phyloP scores from a whole-genome alignment of 2,797 vertebrate genomes.

The Vultur gryphus region DNA sequence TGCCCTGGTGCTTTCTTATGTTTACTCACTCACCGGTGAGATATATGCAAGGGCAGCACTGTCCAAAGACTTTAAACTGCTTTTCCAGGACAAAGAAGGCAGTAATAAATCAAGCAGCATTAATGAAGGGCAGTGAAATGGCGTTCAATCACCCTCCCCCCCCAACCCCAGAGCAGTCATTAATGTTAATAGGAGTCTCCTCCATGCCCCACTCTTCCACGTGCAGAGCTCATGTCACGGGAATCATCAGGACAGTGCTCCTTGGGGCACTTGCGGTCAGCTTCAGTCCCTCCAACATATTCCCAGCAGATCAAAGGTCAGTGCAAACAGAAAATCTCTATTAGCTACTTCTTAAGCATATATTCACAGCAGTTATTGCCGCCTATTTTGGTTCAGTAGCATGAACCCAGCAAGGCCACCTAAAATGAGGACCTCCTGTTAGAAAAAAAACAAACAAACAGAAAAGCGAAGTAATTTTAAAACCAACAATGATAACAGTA shows the following conservation, averaged over 20 bases:
- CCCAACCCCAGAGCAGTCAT: background rate
- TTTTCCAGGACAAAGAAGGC: background rate
- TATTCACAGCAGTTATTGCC: background rate
- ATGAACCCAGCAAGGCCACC: background rate
- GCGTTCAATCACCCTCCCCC: background rate
- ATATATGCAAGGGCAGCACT: background rate
- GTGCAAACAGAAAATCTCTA: background rate
- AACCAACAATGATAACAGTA: background rate
- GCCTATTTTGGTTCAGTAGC: background rate
- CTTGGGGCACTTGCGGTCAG: background rate
- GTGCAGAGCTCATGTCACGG: fast-evolving
- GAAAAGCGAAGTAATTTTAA: background rate
- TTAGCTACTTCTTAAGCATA: background rate
- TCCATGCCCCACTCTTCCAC: background rate
- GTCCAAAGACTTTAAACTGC: background rate
- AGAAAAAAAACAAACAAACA: background rate
- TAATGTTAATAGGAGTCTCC: background rate
- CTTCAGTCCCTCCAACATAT: background rate
- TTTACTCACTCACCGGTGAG: background rate
- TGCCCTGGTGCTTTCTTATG: background rate
- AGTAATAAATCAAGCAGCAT: background rate
- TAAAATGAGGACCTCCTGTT: background rate
- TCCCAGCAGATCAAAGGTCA: background rate
- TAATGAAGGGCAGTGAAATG: background rate
- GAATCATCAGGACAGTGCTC: background rate